phyloP scores from a whole-genome alignment of 2,888 invertebrate genomes.

The Julus scanicus region DNA sequence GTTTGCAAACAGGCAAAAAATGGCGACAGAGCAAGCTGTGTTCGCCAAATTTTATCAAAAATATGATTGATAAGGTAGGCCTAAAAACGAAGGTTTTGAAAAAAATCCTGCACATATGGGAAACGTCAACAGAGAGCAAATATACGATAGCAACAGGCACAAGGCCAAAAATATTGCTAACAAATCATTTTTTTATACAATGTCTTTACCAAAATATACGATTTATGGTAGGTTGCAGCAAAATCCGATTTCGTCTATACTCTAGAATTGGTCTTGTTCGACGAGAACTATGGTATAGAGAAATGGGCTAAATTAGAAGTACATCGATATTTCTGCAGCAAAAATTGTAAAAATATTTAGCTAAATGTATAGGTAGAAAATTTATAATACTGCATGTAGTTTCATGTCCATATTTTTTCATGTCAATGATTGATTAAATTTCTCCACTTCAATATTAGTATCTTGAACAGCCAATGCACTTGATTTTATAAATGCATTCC shows the following conservation, averaged over 20 bases:
- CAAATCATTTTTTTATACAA: not conserved
- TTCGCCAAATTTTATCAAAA: not conserved
- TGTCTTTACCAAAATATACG: not conserved
- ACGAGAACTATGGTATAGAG: not conserved
- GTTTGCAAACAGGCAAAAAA: not conserved
- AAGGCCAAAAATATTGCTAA: not conserved
- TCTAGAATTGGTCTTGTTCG: not conserved
- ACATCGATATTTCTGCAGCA: no score
- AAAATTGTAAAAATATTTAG: no score
- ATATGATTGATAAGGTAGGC: conserved; percentile 41
- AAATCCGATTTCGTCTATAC: not conserved
- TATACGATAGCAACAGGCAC: not conserved
- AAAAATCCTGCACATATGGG: conserved; percentile 6
- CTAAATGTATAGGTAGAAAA: no score
- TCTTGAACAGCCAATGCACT: no score
- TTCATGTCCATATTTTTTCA: no score
- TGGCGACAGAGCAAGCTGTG: not conserved
- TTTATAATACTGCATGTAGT: no score
- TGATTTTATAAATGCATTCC: no score
- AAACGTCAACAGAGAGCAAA: not conserved
- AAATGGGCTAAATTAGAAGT: no score
- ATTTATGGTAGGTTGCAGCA: not conserved
- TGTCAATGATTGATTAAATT: no score
- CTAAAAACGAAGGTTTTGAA: conserved; percentile 40
- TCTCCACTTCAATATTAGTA: no score